Evolutionary conservation across 2,797 vertebrate genomes (phyloP), one percentile per base, ranked within the genome.

Genomic region (Notolabrus celidotus): DNA sequence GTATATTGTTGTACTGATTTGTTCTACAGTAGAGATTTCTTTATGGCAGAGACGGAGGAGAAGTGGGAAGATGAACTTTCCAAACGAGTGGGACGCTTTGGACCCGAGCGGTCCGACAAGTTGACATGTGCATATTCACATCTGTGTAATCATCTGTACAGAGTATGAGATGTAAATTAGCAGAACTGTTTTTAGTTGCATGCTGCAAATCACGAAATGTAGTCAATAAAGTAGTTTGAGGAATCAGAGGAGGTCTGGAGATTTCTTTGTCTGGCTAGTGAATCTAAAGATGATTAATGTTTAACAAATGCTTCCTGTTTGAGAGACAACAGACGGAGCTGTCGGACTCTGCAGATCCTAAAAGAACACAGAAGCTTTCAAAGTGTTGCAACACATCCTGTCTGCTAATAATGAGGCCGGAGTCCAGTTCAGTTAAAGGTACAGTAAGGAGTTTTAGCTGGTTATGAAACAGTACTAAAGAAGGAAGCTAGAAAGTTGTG

Each of bases 191-290:
- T 85, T 47, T 77, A 86, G 79, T 64, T 79, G 86, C 86, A 87
- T 90, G 83, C 56, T 59, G 34, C 36, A 53, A 68, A 72, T 64
- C 80, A 89, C 74, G 56, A 58, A 42, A 33, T 72, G 33, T 70
- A 77, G 72, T 77, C 67, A 90, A 88, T 87, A 90, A 88, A 88
- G 71, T 65, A 50, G 45, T 71, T 80, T 76, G 75, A 84, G 73
- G 68, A 84, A 63, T 22, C 46, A 72, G 42, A 22, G 12, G 36
- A 1, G 45, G 6, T 5, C 20, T 10, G 38, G 38, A 39, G 22
- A 50, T 57, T 54, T 25, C 16, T 62, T 71, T 56, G 23, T 55
- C 19, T 60, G 19, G 17, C 27, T 31, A 49, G 16, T 15, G n/a
- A 7, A 14, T 19, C 3, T 14, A 8, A 25, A 17, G 22, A 3